Evolutionary conservation across 2,888 invertebrate genomes (phyloP).

Genomic region (Drosophila setosimentum): DNA sequence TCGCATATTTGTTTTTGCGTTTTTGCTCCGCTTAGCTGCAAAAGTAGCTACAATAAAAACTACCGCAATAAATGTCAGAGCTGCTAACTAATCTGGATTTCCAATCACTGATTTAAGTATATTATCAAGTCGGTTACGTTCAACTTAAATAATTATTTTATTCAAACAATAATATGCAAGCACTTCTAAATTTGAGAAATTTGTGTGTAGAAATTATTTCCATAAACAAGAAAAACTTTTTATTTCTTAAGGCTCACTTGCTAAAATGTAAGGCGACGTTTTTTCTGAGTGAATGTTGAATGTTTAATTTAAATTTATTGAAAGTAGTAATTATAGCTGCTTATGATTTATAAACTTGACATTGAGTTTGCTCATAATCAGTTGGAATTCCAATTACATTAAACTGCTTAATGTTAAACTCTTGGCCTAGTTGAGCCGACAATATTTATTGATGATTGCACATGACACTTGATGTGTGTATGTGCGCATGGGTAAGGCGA

Average conservation of each 20-base stretch:
- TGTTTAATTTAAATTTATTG: not conserved
- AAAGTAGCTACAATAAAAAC: too few species aligned
- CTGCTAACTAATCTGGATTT: too few species aligned
- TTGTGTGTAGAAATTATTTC: not conserved
- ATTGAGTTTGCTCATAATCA: not conserved
- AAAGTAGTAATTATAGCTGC: not conserved
- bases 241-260: not conserved
- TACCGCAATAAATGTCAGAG: too few species aligned
- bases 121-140: too few species aligned
- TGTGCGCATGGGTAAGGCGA: conserved; percentile 29
- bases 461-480: conserved; percentile 29
- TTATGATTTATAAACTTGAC: not conserved
- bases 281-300: not conserved
- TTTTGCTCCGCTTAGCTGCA: too few species aligned
- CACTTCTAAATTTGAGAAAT: not conserved
- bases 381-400: conserved; percentile 17
- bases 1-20: not conserved
- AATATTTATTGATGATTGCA: conserved; percentile 23
- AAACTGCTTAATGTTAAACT: conserved; percentile 17
- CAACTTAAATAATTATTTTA: not conserved
- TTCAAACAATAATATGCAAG: not conserved
- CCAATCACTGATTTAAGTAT: too few species aligned
- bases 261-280: not conserved
- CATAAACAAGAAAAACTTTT: not conserved
- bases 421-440: not conserved